Percentiles rank a stretch among this genome's conserved stretches.
These are phyloP conservation scores for Ceramica pisi DNA, from an alignment of 2,888 invertebrate species.

Conservation along the genomic window DNA sequence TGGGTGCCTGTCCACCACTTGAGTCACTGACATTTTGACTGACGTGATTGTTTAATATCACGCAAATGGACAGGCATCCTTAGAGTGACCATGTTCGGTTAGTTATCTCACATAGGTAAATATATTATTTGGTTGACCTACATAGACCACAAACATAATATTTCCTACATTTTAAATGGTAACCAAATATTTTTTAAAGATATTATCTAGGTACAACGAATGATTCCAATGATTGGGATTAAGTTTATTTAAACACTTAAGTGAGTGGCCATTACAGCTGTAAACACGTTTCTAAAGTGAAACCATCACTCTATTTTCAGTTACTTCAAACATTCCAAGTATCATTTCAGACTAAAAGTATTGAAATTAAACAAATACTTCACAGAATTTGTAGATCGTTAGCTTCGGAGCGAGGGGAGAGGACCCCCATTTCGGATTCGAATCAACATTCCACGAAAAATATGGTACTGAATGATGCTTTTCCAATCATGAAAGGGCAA, in stretches of 20 bases:
- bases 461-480: conserved; percentile 45
- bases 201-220: background rate
- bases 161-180: conserved; percentile 1
- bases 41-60: too few relatives aligned
- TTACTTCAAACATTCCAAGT: conserved; percentile 32
- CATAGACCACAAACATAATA: background rate
- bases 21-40: too few relatives aligned
- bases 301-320: conserved; percentile 23
- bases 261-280: conserved; percentile 20
- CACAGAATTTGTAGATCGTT: conserved; percentile 51
- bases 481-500: conserved; percentile 59
- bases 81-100: too few relatives aligned
- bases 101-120: too few relatives aligned
- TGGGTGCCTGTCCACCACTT: too few relatives aligned
- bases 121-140: too few relatives aligned
- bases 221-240: conserved; percentile 4
- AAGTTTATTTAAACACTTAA: conserved; percentile 18
- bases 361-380: conserved; percentile 58
- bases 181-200: conserved; percentile 18
- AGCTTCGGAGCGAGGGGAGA: conserved; percentile 35
- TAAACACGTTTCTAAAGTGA: conserved; percentile 11
- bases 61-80: too few relatives aligned
- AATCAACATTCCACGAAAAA: conserved; percentile 57
- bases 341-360: conserved; percentile 53
- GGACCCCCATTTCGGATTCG: conserved; percentile 44